Evolutionary conservation across 2,888 invertebrate species (phyloP).

Genomic region (Tachina lurida): DNA sequence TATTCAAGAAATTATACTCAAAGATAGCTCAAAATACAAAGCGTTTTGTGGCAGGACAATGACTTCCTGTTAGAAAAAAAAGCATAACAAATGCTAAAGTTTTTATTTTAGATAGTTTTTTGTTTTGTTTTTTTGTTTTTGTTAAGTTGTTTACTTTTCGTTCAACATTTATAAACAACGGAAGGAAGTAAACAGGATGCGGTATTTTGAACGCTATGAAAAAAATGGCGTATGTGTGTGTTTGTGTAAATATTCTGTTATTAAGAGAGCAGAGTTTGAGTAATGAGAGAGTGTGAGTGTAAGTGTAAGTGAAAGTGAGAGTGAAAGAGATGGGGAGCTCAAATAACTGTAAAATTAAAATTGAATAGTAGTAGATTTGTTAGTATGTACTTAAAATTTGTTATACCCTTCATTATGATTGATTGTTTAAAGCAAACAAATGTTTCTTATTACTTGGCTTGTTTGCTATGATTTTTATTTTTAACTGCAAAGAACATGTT

Average conservation of each 20-base stretch:
- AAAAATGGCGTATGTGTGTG: background rate
- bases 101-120: background rate
- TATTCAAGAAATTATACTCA: conserved; percentile 16
- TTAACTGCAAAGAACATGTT: no score
- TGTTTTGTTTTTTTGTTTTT: background rate
- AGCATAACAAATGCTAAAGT: background rate
- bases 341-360: background rate
- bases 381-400: no score
- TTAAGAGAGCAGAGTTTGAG: background rate
- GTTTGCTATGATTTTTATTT: no score
- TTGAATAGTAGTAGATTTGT: background rate
- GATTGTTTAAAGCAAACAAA: no score
- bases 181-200: conserved; percentile 33
- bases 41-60: conserved; percentile 48
- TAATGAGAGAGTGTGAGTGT: background rate
- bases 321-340: background rate
- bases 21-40: background rate
- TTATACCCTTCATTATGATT: no score
- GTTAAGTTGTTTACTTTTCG: background rate
- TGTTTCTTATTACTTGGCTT: no score
- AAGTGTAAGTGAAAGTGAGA: background rate
- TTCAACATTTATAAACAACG: conserved; percentile 41
- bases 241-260: background rate
- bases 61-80: conserved; percentile 38
- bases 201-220: background rate